Base-by-base conservation (phyloP, 2,113 vertebrate species). In the Actenoides lindsayi region DNA sequence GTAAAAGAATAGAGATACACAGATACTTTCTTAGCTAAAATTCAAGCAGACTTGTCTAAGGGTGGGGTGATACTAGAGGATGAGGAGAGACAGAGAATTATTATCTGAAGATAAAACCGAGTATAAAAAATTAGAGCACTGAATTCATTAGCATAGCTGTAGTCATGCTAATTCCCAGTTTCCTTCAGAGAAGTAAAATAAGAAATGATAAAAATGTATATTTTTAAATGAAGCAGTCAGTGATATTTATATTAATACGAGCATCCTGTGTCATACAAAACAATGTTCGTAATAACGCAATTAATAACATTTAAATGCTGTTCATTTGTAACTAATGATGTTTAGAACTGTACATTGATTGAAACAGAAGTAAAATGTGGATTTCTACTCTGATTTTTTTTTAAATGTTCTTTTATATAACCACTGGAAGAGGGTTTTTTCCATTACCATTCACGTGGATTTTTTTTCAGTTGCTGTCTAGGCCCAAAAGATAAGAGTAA, bases 21-120 rank as follows among this genome's bases (percentile, higher is more conserved):
- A 41, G 74, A 81, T 94, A 90, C 63, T 21, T 69, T 37, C 31
- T 73, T 59, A 89, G 59, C 63, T 95, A 76, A 96, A 92, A 96
- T 97, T 94, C 81, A 70, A 65, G 37, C 51, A 92, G 83, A 83
- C 59, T 46, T 96, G 84, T 76, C 37, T 94, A 87, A 96, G 93
- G 89, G 84, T 96, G 90, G 83, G 68, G 91, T 97, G 83, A 51
- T 83, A 62, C 33, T 76, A 63, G 83, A 92, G 74, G n/a, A 20
- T 90, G 59, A 89, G 90, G 60, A 54, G 88, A 96, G 60, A 35
- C 57, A 93, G 64, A 87, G 62, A 73, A 83, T 87, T 94, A 83
- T 86, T 94, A 65, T 70, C 87, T 78, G 46, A 78, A 95, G 79
- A 84, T 59, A 87, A 87, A 91, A 68, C 19, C 4, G 0, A 83